Conservation (phyloP, 37 sponge, comb jelly and placozoan genomes). For the Eunapius fragilis region DNA sequence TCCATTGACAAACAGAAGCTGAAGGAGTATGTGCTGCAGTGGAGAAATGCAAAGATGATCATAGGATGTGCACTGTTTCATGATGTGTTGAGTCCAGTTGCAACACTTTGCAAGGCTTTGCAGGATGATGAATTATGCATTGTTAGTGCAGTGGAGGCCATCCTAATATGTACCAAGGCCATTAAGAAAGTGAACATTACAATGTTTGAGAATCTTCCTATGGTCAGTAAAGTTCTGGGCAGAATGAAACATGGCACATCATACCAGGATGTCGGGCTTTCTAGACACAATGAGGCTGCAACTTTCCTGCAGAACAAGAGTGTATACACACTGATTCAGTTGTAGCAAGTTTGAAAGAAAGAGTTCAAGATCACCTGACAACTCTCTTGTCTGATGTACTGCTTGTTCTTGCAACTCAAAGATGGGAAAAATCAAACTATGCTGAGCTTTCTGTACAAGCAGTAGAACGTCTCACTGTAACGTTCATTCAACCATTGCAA, state of each 20-base stretch:
- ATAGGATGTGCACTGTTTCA: slow-evolving; percentile 77
- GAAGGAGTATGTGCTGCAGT: slow-evolving; percentile 54
- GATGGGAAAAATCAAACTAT: slow-evolving; percentile 55
- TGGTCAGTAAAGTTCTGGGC: slow-evolving; percentile 45
- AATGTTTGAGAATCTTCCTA: slow-evolving; percentile 41
- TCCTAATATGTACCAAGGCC: slow-evolving; percentile 46
- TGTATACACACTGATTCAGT: slow-evolving; percentile 28
- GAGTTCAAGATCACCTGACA: slow-evolving; percentile 27
- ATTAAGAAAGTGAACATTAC: slow-evolving; percentile 41
- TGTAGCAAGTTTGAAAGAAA: slow-evolving; percentile 35
- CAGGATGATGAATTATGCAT: slow-evolving; percentile 61
- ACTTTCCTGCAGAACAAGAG: slow-evolving; percentile 11
- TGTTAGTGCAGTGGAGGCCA: slow-evolving; percentile 65
- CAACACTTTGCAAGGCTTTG: slow-evolving; percentile 50
- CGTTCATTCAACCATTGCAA: neutral
- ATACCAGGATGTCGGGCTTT: slow-evolving; percentile 42
- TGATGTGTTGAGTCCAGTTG: slow-evolving; percentile 64
- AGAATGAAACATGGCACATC: slow-evolving; percentile 30
- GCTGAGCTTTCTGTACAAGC: neutral
- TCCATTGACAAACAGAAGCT: slow-evolving; percentile 59
- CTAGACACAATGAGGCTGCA: neutral
- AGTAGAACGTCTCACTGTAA: neutral
- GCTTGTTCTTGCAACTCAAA: slow-evolving; percentile 68
- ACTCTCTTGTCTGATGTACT: slow-evolving; percentile 50
- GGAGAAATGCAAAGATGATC: slow-evolving; percentile 55